Conservation (phyloP, 2,888 invertebrate species). For the Arctia plantaginis region DNA sequence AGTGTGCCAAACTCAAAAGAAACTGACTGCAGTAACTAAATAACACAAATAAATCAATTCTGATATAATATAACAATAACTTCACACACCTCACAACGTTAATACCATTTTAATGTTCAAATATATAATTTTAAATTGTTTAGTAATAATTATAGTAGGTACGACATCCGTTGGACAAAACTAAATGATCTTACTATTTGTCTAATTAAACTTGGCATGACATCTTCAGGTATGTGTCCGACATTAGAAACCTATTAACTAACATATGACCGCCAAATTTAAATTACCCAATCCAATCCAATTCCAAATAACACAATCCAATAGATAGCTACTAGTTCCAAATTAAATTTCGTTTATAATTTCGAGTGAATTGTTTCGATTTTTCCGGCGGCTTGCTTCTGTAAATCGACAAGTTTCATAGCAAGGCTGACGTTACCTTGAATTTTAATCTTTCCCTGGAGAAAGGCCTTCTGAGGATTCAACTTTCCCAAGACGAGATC, state of each 20-base stretch:
- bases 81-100: no score
- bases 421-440: conserved; percentile 99
- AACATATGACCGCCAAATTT: conserved; percentile 66
- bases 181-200: neutral
- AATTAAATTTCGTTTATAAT: conserved; percentile 85
- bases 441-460: conserved; percentile 98
- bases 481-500: conserved; percentile 96
- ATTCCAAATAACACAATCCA: conserved; percentile 41
- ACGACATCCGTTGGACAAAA: neutral
- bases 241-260: neutral
- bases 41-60: no score
- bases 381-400: conserved; percentile 90
- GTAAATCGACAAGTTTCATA: conserved; percentile 96
- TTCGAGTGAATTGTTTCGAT: conserved; percentile 92
- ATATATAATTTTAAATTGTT: neutral
- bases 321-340: conserved; percentile 33
- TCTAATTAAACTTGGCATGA: neutral
- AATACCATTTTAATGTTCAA: neutral
- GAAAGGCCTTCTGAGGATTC: conserved; percentile 98
- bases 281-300: conserved; percentile 66
- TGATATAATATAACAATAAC: no score
- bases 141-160: neutral
- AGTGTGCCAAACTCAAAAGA: no score
- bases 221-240: no score
- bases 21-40: no score